Evolutionary conservation across 92 coral and sea anemone genomes (phyloP).

Genomic region (Epizoanthus ramosus): DNA sequence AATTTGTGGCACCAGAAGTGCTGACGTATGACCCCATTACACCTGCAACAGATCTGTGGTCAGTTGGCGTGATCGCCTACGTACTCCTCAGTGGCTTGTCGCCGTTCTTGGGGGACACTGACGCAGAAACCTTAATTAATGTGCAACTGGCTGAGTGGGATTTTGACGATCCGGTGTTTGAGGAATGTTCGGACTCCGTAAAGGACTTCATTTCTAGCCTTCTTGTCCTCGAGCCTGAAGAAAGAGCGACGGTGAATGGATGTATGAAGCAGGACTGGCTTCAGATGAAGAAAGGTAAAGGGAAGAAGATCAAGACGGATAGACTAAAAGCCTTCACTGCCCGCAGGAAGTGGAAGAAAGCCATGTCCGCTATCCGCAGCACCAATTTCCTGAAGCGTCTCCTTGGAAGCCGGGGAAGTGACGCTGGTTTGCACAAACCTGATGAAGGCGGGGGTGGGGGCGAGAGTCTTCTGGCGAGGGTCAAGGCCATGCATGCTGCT

Average conservation of each 20-base stretch:
- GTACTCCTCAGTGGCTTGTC: constrained; percentile 94
- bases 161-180: constrained; percentile 96
- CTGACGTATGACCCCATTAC: constrained; percentile 91
- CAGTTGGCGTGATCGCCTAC: constrained; percentile 98
- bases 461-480: constrained; percentile 86
- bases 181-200: constrained; percentile 86
- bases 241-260: constrained; percentile 73
- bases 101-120: constrained; percentile 97
- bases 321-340: constrained; percentile 99
- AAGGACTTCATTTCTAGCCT: constrained; percentile 86
- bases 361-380: constrained; percentile 97
- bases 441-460: constrained; percentile 51
- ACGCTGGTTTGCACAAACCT: constrained; percentile 56
- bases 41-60: constrained; percentile 98
- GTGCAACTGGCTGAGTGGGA: constrained; percentile 96
- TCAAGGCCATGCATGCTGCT: constrained; percentile 96
- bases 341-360: constrained; percentile 95
- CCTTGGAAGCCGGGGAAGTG: constrained; percentile 81
- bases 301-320: constrained; percentile 85
- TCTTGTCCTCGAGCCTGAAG: constrained; percentile 69
- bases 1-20: constrained; percentile 98
- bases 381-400: constrained; percentile 95
- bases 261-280: constrained; percentile 88
- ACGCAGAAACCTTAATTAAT: constrained; percentile 93
- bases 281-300: constrained; percentile 73